Evolutionary conservation across 1,140 invertebrate species (phyloP).

Genomic region (Aphis gossypii): DNA sequence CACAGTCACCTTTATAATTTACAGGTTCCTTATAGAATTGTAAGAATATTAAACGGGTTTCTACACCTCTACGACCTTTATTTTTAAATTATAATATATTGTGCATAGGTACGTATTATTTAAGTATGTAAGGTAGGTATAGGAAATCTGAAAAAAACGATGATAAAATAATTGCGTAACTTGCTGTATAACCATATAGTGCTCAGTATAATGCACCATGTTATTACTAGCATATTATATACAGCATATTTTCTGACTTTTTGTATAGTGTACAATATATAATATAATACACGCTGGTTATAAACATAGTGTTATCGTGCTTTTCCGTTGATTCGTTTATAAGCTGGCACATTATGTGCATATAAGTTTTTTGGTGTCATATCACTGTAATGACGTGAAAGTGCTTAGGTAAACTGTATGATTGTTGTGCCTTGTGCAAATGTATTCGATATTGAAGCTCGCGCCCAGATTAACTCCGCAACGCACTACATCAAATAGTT

Average conservation of each 20-base stretch:
- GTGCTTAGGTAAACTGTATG: not conserved
- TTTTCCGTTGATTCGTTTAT: not conserved
- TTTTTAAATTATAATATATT: too few species aligned
- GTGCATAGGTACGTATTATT: too few species aligned
- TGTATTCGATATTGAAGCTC: not conserved
- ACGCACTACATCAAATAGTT: not conserved
- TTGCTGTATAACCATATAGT: not conserved
- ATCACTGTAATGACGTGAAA: not conserved
- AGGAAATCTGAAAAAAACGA: not conserved
- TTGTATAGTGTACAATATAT: too few species aligned
- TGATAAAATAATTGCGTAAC: not conserved
- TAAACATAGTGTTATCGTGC: not conserved
- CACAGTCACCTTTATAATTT: not conserved
- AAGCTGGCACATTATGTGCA: not conserved
- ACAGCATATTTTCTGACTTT: too few species aligned
- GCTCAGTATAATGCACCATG: too few species aligned
- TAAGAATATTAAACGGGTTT: not conserved
- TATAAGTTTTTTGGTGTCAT: not conserved
- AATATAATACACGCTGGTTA: not conserved
- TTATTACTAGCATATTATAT: too few species aligned
- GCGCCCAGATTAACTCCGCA: not conserved
- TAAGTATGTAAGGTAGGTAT: not conserved
- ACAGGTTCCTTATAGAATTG: not conserved
- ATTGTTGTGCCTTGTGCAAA: not conserved
- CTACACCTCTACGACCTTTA: too few species aligned